phyloP scores from a whole-genome alignment of 1,140 invertebrate species.

The Brachionus rotundiformis region DNA sequence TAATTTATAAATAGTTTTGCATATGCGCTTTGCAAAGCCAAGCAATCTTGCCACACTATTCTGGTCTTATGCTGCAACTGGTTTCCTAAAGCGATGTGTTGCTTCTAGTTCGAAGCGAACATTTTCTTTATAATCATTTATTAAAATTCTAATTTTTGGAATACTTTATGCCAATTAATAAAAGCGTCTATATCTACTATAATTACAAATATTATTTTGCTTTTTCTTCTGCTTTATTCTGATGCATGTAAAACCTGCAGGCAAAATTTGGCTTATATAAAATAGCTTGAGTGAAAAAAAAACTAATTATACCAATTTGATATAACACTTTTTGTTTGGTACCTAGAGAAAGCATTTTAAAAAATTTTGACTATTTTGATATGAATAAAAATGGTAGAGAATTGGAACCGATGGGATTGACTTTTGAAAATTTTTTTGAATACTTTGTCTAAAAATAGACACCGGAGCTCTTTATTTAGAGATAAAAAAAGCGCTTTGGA shows the following conservation, averaged over 20 bases:
- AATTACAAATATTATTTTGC: not conserved
- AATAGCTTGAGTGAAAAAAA: too few species aligned
- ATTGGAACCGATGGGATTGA: not conserved
- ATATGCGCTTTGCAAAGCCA: not conserved
- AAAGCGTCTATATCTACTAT: not conserved
- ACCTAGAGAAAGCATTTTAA: too few species aligned
- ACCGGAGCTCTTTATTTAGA: not conserved
- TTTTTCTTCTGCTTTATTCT: not conserved
- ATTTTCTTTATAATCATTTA: not conserved
- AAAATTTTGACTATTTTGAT: not conserved
- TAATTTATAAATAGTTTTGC: not conserved
- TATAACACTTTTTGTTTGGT: too few species aligned
- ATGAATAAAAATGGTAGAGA: not conserved
- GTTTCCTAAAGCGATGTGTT: not conserved
- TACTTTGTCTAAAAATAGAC: not conserved
- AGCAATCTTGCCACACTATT: not conserved
- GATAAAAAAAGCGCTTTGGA: not conserved
- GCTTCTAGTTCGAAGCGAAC: not conserved
- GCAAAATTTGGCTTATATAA: too few species aligned
- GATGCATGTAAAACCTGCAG: too few species aligned
- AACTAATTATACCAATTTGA: too few species aligned
- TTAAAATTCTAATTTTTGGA: not conserved
- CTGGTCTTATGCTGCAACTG: too few species aligned
- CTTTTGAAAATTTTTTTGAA: not conserved
- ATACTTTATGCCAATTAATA: constrained; percentile 2